A percentile compares a stretch with the other conserved stretches of the same genome.
Conservation (phyloP, 2,797 vertebrate genomes). For the Ctenochaetus hawaiiensis region DNA sequence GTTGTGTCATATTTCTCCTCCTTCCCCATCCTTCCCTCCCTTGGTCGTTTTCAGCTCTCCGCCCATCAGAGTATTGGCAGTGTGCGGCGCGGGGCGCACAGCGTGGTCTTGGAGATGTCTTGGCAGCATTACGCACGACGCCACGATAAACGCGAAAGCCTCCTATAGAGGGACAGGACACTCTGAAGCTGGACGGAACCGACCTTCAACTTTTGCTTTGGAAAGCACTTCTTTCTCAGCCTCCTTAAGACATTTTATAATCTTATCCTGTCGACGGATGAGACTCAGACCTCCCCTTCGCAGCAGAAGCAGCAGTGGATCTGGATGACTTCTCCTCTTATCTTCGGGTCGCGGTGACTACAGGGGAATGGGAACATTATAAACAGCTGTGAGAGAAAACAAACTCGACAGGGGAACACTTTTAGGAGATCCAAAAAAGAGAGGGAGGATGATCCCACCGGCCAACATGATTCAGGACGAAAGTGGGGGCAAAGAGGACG, state of each 20-base stretch:
- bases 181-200: not conserved
- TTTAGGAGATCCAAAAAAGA: conserved; percentile 38
- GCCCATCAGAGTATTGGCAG: conserved; percentile 49
- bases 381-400: conserved; percentile 38
- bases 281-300: conserved; percentile 22
- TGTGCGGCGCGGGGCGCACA: conserved; percentile 52
- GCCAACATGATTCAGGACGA: conserved; percentile 82
- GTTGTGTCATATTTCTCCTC: conserved; percentile 58
- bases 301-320: conserved; percentile 19
- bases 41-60: conserved; percentile 40
- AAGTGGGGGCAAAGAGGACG: conserved; percentile 81
- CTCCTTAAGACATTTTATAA: conserved; percentile 6
- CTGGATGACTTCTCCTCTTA: conserved; percentile 50
- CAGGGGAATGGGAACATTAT: conserved; percentile 61
- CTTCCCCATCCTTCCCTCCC: conserved; percentile 47
- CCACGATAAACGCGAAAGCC: conserved; percentile 19
- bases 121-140: conserved; percentile 70
- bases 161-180: conserved; percentile 17
- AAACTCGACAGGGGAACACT: conserved; percentile 51
- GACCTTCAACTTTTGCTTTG: conserved; percentile 22
- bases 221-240: not conserved
- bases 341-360: conserved; percentile 46
- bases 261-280: conserved; percentile 20
- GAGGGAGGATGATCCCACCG: conserved; percentile 86
- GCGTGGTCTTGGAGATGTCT: conserved; percentile 72